Conservation (phyloP, 2,888 invertebrate genomes). For the Agrotis segetum region DNA sequence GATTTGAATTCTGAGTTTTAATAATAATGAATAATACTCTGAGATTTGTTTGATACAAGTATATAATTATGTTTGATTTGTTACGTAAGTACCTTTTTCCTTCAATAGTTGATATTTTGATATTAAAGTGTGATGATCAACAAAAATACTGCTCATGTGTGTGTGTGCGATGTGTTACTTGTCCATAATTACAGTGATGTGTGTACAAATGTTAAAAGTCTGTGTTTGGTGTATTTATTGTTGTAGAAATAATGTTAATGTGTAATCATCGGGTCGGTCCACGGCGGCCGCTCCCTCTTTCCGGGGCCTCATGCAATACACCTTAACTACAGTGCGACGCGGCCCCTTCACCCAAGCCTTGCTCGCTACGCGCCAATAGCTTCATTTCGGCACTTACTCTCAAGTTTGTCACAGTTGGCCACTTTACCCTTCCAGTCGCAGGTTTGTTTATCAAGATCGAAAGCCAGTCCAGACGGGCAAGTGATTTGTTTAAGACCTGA, state of each 20-base stretch:
- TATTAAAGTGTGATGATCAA: not conserved
- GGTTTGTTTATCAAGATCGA: conserved; percentile 99
- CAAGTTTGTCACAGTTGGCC: conserved; percentile 98
- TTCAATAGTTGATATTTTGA: not conserved
- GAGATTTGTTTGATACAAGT: not conserved
- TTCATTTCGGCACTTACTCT: conserved; percentile 95
- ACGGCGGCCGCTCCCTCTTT: conserved; percentile 75
- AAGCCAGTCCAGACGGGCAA: conserved; percentile 99
- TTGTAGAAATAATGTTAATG: conserved; percentile 78
- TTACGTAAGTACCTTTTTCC: not conserved
- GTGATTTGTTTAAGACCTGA: conserved; percentile 99
- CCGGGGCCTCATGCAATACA: conserved; percentile 89
- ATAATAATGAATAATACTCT: conserved; percentile 3
- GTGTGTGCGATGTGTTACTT: conserved; percentile 38
- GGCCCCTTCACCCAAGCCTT: conserved; percentile 90
- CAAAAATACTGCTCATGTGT: conserved; percentile 12
- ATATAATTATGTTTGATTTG: no score
- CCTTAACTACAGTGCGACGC: conserved; percentile 89
- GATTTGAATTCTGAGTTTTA: conserved; percentile 9
- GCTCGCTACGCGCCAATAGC: conserved; percentile 88
- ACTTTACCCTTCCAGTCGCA: conserved; percentile 99
- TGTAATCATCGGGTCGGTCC: conserved; percentile 77
- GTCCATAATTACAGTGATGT: conserved; percentile 62
- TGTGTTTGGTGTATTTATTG: conserved; percentile 54
- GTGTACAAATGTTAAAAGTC: conserved; percentile 57